Base-by-base conservation (phyloP, 2,888 invertebrate genomes). In the Callosobruchus maculatus region DNA sequence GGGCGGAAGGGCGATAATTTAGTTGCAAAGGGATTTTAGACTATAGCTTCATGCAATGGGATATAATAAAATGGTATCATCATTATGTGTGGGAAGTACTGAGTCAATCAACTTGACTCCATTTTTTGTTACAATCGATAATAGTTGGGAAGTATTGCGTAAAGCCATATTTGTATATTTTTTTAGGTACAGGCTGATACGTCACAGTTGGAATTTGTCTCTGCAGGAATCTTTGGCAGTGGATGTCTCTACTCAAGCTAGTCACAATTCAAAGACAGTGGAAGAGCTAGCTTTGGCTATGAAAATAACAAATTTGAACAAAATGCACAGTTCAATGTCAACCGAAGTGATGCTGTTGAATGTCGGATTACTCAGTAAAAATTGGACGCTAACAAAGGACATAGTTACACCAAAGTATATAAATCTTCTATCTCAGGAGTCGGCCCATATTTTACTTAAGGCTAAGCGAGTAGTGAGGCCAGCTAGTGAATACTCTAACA, bases 291-390 rank as follows among this genome's bases (percentile, higher is more conserved):
- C 92, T 71, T 83, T 95, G 18, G 91, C 92, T 66, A 86, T 94
- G 2, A 92, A 91, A 82, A 88, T 93, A 0, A 93, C 92, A 81
- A 95, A 95, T 85, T 88, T 92, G 67, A 92, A 92, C 84, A 90
- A 90, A 80, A 88, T 90, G 20, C 92, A 92, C 81, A 90, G 91
- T 81, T 89, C 90, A 0, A 88, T 90, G n/a, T 84, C 84, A 79
- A 91, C 87, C 75, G 88, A 86, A 81, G 87, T 93, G 21, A 89
- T 90, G 77, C 83, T 93, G 21, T 83, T 90, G 30, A 90, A 91
- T 78, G 89, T 91, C 0, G 90, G 91, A 0, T 84, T 93, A 66
- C 85, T 92, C 68, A 92, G 93, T 81, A 86, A 89, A 67, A 88
- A 88, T 76, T 93, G 93, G 93, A 86, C 86, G 69, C 84, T 93